Conservation (phyloP, 2,888 invertebrate genomes). For the Arrhopalites spinosus region DNA sequence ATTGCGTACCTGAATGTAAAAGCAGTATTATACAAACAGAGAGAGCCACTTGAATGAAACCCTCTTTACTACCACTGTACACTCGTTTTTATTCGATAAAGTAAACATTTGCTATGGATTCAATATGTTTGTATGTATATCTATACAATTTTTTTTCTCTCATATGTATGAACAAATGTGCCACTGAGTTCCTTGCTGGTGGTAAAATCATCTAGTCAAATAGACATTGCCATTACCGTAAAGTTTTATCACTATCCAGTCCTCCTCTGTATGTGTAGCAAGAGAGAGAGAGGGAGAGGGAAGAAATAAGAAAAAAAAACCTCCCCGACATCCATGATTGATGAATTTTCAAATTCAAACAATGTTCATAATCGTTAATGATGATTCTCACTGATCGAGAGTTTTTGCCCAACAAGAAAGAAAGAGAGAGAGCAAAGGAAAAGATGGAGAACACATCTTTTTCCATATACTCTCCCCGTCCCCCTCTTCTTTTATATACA, state of each 20-base stretch:
- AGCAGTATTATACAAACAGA: slow-evolving; percentile 24
- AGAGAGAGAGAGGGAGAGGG: slow-evolving; percentile 3
- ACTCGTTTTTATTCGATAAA: slow-evolving; percentile 30
- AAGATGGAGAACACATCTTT: too few species aligned
- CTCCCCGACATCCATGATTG: slow-evolving; percentile 49
- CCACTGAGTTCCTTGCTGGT: background rate
- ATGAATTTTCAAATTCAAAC: slow-evolving; percentile 50
- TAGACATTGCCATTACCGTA: slow-evolving; percentile 37
- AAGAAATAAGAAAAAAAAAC: slow-evolving; percentile 33
- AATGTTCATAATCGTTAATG: slow-evolving; percentile 51
- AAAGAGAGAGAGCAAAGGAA: background rate
- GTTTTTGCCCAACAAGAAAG: slow-evolving; percentile 21
- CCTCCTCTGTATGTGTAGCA: background rate
- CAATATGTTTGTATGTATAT: slow-evolving; percentile 9
- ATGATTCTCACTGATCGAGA: slow-evolving; percentile 45
- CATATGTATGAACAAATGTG: background rate
- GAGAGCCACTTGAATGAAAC: slow-evolving; percentile 36
- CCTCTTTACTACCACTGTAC: slow-evolving; percentile 29
- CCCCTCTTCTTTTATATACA: slow-evolving; percentile 14
- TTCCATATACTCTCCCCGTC: too few species aligned
- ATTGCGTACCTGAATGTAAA: slow-evolving; percentile 26
- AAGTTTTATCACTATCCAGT: slow-evolving; percentile 35
- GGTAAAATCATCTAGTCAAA: slow-evolving; percentile 41
- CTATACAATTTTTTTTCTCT: background rate
- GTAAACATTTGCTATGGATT: slow-evolving; percentile 35